phyloP scores from a whole-genome alignment of 2,113 vertebrate species.

The Haliaeetus leucogaster region DNA sequence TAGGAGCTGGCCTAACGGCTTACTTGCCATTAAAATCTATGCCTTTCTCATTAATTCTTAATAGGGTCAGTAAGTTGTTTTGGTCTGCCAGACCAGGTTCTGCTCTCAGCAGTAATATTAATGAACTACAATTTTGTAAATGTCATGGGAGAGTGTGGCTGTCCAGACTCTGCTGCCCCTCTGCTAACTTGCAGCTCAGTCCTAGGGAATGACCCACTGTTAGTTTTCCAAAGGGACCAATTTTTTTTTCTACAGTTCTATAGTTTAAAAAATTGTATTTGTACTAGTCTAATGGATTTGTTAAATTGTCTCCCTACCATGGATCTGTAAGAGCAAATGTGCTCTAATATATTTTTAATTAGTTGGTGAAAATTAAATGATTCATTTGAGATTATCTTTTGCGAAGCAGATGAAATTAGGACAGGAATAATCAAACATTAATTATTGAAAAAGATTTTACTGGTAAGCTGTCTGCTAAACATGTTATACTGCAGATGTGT shows the following conservation, averaged over 20 bases:
- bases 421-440: background rate
- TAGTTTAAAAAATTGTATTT: constrained; percentile 24
- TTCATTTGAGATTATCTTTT: constrained; percentile 18
- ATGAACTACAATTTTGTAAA: constrained; percentile 31
- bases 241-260: constrained; percentile 23
- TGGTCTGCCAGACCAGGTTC: background rate
- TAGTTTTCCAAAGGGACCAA: background rate
- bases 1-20: background rate
- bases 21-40: background rate
- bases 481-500: background rate
- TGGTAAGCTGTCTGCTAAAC: background rate
- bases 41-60: background rate
- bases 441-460: constrained; percentile 10
- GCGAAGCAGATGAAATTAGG: constrained; percentile 21
- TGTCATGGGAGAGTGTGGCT: background rate
- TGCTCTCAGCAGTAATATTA: constrained; percentile 36
- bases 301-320: background rate
- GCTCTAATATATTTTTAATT: constrained; percentile 17
- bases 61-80: background rate
- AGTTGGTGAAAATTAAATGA: constrained; percentile 8
- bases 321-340: background rate
- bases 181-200: background rate
- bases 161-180: background rate
- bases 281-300: background rate
- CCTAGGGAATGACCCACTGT: background rate